Base-by-base conservation (phyloP, 1,140 invertebrate species). In the Drosophila bifasciata region DNA sequence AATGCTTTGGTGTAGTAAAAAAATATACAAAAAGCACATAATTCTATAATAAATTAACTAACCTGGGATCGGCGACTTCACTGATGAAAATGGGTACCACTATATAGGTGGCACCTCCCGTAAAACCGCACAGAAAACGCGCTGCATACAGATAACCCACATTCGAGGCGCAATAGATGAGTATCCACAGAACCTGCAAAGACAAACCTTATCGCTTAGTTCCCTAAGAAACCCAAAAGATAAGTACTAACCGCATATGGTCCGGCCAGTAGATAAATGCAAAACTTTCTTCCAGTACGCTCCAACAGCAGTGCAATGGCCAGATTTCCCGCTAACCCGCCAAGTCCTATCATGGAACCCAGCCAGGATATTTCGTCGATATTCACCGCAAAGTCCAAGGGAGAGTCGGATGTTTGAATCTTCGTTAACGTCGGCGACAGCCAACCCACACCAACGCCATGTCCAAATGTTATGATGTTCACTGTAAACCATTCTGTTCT, bases 1-100 rank as follows among this genome's bases (percentile, higher is more conserved):
- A 55, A 96, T 94, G 5, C 83, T n/a, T n/a, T n/a, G n/a, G n/a
- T 97, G 11, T 7, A 23, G 1, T n/a, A n/a, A n/a, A n/a, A n/a
- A n/a, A n/a, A n/a, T 2, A 19, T 19, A 19, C 19, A 8, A 8
- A 8, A 8, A 1, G 36, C 5, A 52, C n/a, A n/a, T n/a, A n/a
- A n/a, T n/a, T n/a, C n/a, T n/a, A n/a, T n/a, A n/a, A n/a, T n/a
- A n/a, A n/a, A n/a, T n/a, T n/a, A n/a, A n/a, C 63, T 60, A 16
- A 91, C 90, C 51, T 66, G 45, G 68, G 79, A 25, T 91, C 89
- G 4, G 92, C 74, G 1, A 93, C 84, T 62, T 93, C 93, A 3
- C 91, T 90, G 1, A 92, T 85, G 25, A 91, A 93, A 17, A 91
- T 90, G 0, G 93, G 92, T 1, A 92, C 49, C 0, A 92, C 80